A percentile compares a stretch with the other conserved stretches of the same genome.
Conservation (phyloP, 2,797 vertebrate species). For the Acanthurus tractus region DNA sequence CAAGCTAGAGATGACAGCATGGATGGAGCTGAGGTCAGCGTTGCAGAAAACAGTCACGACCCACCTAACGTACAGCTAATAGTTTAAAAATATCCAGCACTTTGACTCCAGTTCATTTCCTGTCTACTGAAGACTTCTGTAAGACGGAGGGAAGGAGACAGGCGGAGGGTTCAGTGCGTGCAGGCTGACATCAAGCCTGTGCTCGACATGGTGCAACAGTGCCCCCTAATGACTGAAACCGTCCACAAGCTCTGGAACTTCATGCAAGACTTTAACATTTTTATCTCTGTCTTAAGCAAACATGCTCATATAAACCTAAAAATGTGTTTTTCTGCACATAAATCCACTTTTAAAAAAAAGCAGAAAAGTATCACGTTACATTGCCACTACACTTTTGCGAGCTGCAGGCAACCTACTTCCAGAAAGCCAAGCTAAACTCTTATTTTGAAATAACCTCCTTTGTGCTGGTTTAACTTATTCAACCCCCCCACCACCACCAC, state of each 20-base stretch:
- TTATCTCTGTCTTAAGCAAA: slow-evolving; percentile 15
- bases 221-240: slow-evolving; percentile 69
- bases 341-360: slow-evolving; percentile 11
- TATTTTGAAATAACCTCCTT: slow-evolving; percentile 66
- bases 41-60: slow-evolving; percentile 27
- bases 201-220: slow-evolving; percentile 65
- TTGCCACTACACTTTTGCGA: not conserved
- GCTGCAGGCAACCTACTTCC: not conserved
- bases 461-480: slow-evolving; percentile 40
- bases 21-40: slow-evolving; percentile 44
- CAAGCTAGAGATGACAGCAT: slow-evolving; percentile 17
- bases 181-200: not conserved
- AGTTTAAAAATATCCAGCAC: slow-evolving; percentile 64
- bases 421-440: slow-evolving; percentile 37
- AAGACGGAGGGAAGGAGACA: slow-evolving; percentile 55
- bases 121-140: slow-evolving; percentile 55
- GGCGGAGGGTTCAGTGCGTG: slow-evolving; percentile 26
- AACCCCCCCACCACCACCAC: not conserved
- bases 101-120: slow-evolving; percentile 51
- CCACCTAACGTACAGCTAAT: slow-evolving; percentile 44
- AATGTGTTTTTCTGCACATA: not conserved
- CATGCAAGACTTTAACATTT: slow-evolving; percentile 12
- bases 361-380: not conserved
- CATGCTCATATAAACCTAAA: slow-evolving; percentile 5
- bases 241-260: not conserved